Conservation (phyloP, 1,140 invertebrate genomes). For the Batillaria attramentaria region DNA sequence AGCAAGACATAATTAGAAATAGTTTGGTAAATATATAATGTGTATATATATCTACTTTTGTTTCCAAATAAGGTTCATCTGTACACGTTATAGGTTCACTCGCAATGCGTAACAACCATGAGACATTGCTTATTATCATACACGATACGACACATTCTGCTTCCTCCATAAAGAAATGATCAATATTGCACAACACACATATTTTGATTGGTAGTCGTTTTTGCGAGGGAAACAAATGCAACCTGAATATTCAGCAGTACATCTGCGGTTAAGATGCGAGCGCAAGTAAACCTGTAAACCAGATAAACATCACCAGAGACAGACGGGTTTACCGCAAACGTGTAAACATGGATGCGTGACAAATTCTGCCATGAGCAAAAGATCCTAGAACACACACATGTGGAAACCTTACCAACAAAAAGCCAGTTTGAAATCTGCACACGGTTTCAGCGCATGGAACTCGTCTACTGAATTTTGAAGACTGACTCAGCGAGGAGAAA, state of each 20-base stretch:
- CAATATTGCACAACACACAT: conserved; percentile 21
- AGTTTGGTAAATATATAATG: neutral
- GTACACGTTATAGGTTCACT: neutral
- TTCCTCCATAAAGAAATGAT: neutral
- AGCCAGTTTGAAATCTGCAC: no score
- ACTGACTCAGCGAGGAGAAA: no score
- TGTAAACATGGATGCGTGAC: neutral
- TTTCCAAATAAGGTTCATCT: neutral
- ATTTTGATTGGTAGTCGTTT: conserved; percentile 26
- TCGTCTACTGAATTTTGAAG: no score
- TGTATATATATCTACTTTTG: neutral
- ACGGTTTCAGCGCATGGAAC: no score
- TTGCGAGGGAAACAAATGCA: conserved; percentile 18
- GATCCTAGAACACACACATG: neutral
- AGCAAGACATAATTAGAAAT: no score
- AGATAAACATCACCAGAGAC: no score
- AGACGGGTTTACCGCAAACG: no score
- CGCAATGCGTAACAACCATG: neutral
- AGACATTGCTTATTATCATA: neutral
- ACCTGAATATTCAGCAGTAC: neutral
- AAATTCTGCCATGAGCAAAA: neutral
- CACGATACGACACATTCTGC: no score
- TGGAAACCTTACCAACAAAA: neutral
- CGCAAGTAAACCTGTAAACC: no score
- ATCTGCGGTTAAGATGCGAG: neutral